A percentile compares a stretch with the other conserved stretches of the same genome.
Evolutionary conservation across 2,113 vertebrate genomes (phyloP).

Genomic region (Eira barbara): DNA sequence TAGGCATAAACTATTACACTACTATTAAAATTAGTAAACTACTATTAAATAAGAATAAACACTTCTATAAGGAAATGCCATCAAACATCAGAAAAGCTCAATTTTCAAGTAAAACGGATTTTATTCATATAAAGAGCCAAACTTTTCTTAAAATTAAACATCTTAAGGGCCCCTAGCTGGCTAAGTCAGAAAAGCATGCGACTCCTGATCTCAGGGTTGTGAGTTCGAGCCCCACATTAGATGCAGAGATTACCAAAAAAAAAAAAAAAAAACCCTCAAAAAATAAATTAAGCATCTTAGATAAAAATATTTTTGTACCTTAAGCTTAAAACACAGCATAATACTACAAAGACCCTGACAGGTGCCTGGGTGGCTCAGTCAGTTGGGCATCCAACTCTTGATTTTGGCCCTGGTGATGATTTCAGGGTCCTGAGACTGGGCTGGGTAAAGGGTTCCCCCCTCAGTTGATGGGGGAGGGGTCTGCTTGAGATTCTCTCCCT

Average conservation of each 20-base stretch:
- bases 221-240: background rate
- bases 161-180: background rate
- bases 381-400: background rate
- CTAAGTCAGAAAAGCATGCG: background rate
- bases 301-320: background rate
- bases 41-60: background rate
- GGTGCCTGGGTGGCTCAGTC: background rate
- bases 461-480: background rate
- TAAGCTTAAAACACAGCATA: background rate
- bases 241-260: background rate
- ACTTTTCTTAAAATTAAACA: slow-evolving; percentile 11
- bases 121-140: background rate
- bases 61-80: background rate
- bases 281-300: background rate
- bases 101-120: slow-evolving; percentile 3
- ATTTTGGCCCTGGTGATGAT: background rate
- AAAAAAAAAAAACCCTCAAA: background rate
- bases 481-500: background rate
- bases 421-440: background rate
- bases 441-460: background rate
- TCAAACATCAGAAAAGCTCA: background rate
- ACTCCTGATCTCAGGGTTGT: background rate
- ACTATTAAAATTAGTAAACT: background rate
- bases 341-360: background rate
- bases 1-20: background rate